Conservation (phyloP, 2,888 invertebrate species). For the Tachystola acroxantha region DNA sequence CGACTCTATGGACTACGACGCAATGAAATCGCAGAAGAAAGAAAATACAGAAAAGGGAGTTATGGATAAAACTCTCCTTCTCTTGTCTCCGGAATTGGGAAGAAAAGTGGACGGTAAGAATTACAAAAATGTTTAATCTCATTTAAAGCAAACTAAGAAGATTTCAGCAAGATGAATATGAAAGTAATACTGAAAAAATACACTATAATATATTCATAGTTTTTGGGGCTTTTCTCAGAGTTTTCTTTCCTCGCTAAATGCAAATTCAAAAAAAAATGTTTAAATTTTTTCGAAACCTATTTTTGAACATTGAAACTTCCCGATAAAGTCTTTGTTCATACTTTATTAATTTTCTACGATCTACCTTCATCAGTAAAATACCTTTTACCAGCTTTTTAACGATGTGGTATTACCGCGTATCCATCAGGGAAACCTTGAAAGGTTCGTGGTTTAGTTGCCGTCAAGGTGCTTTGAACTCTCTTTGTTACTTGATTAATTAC, state of each 20-base stretch:
- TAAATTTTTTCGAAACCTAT: too few relatives aligned
- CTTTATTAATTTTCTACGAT: too few relatives aligned
- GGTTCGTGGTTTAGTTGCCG: conserved; percentile 4
- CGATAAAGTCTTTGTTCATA: too few relatives aligned
- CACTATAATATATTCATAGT: too few relatives aligned
- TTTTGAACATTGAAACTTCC: too few relatives aligned
- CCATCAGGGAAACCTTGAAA: conserved; percentile 5
- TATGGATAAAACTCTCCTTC: conserved; percentile 49
- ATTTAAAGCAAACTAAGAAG: neutral
- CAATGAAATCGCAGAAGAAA: conserved; percentile 43
- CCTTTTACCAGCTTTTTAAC: conserved; percentile 3
- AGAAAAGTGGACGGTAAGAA: conserved; percentile 52
- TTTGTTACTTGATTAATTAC: conserved; percentile 5
- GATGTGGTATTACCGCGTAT: conserved; percentile 10
- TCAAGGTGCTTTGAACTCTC: neutral
- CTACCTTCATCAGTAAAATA: too few relatives aligned
- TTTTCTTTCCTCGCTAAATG: too few relatives aligned
- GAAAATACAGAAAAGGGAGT: conserved; percentile 34
- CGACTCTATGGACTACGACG: conserved; percentile 52
- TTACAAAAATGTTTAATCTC: neutral
- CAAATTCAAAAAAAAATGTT: too few relatives aligned
- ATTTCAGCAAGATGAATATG: too few relatives aligned
- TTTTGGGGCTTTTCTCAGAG: too few relatives aligned
- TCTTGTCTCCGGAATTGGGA: conserved; percentile 54
- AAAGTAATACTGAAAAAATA: too few relatives aligned